These are phyloP conservation scores for Dichetophora obliterata DNA, from an alignment of 2,888 invertebrate species.

Conservation along the genomic window DNA sequence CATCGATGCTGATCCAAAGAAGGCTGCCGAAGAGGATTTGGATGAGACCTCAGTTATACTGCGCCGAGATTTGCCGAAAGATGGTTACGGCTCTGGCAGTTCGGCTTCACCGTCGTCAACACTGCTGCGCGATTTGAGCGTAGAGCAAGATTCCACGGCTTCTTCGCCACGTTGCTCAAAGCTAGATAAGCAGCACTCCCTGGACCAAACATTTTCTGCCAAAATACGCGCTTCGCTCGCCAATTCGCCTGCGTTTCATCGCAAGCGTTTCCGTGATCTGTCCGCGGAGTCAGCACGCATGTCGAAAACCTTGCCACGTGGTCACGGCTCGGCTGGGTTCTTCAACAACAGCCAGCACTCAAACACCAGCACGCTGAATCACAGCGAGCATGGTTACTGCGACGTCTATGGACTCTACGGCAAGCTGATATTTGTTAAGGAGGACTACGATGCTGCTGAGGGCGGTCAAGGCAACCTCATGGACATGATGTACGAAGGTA, in stretches of 20 bases:
- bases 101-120: conserved; percentile 47
- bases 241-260: conserved; percentile 76
- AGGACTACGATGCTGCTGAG: conserved; percentile 80
- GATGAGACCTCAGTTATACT: conserved; percentile 63
- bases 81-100: conserved; percentile 53
- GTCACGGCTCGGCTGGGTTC: conserved; percentile 70
- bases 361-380: conserved; percentile 74
- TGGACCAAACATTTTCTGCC: conserved; percentile 73
- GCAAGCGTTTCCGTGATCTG: conserved; percentile 72
- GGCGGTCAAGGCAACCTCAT: conserved; percentile 75
- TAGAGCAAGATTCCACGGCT: conserved; percentile 52
- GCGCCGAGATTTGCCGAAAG: conserved; percentile 62
- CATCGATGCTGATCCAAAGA: conserved; percentile 64
- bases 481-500: conserved; percentile 78
- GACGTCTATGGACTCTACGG: conserved; percentile 92
- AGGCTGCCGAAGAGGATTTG: conserved; percentile 63
- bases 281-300: conserved; percentile 71
- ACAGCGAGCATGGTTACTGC: conserved; percentile 77
- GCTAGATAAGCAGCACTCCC: conserved; percentile 76
- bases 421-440: conserved; percentile 87
- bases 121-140: conserved; percentile 52
- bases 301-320: conserved; percentile 85
- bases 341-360: conserved; percentile 69
- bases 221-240: conserved; percentile 75
- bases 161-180: conserved; percentile 69